Base-by-base conservation (phyloP, 2,888 invertebrate species). In the Ectemnius lituratus region DNA sequence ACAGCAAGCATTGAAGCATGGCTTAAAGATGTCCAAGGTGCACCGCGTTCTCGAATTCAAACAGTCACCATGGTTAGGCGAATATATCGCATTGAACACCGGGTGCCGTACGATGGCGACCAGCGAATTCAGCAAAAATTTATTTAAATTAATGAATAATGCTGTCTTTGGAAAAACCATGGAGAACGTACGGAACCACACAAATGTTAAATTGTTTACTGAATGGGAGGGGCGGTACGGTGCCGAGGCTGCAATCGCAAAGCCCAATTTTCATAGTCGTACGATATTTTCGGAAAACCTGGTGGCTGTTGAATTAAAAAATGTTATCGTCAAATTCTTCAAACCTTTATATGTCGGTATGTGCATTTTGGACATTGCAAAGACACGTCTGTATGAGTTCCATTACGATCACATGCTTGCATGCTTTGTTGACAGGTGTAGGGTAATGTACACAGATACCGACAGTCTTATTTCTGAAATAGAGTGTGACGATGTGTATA, bases 81-180 rank as follows among this genome's bases (percentile, higher is more conserved):
- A 4, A 1, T 78, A 78, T 45, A 75, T 91, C 49, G 86, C 88
- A 68, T 60, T 77, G 0, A 90, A 90, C 70, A 89, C 89, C 1
- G 73, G 85, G n/a, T 78, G 87, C 56, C 62, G 88, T 8, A 84
- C 81, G 78, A 49, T 79, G 14, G 87, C 88, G 4, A 85, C 71
- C 62, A 88, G 84, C 66, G 82, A 85, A 16, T 90, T 89, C 76
- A 87, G 86, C 66, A 90, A 87, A 76, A 86, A 87, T 71, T 86
- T 89, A 69, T 90, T 80, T 72, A 91, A 91, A 82, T 70, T 89
- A 23, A 84, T 89, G 86, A 89, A 89, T 69, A 90, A 91, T 74
- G 70, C 78, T 0, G 77, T 84, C 3, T n/a, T n/a, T 70, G 85
- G 84, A 13, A 91, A 91, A 83, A 89, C 89, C 1, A 91, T 91